Evolutionary conservation across 2,888 invertebrate genomes (phyloP), one percentile per base, ranked within the genome.

Genomic region (Galerucella pusilla): DNA sequence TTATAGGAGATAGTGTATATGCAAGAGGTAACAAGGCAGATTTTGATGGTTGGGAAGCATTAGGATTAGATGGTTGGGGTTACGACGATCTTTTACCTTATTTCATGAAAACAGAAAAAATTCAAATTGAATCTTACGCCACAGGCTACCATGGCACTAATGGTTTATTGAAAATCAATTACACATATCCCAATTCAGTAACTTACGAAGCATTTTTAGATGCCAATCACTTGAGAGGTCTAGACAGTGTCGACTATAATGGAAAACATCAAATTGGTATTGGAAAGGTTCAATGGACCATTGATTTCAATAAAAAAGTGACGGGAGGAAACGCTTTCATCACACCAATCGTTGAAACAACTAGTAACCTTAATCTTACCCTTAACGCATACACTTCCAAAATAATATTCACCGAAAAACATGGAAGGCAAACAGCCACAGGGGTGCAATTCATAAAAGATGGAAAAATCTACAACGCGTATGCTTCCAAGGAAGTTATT

Each of bases 1-100:
- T 94, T 0, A 89, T 96, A 0, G 96, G 96, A 84, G 94, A 93
- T 6, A 96, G 96, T 95, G 90, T 96, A 0, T 96, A 97, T 85
- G 92, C 95, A 57, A 89, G 97, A 71, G 97, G 97, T 0, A 95
- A 95, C 86, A 90, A 90, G 68, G 89, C 93, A 0, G 96, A 97
- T 86, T 97, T 92, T 85, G 94, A 96, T 85, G 90, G 92, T 64
- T 97, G 97, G 97, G 94, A 93, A 68, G 89, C 90, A 0, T 88
- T 93, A 20, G 96, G 96, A 0, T 95, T 95, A 85, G 89, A 91
- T 0, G 81, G 85, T 66, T 87, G 86, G 83, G 66, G 67, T 16
- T 78, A 75, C 60, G 68, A 74, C 6, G 78, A 78, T 16, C 45
- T 78, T 93, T 93, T 84, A 84, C 93, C 11, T 86, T 76, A 76